phyloP scores from a whole-genome alignment of 2,113 vertebrate genomes.

The Hippocampus guttulatus region DNA sequence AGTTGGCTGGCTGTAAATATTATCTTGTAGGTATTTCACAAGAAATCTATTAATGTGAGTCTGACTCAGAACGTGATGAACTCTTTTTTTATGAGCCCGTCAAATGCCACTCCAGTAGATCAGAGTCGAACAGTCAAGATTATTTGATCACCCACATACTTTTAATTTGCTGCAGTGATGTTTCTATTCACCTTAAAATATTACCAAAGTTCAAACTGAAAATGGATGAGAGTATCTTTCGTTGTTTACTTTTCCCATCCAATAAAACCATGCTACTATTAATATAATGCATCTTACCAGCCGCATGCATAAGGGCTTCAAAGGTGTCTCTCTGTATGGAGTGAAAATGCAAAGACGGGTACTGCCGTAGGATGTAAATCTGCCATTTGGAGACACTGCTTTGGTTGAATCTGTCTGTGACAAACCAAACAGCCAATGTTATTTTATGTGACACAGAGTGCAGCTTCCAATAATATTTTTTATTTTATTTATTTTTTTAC shows the following conservation, averaged over 20 bases:
- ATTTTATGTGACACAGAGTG: not conserved
- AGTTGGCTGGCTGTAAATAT: no score
- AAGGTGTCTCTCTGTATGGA: not conserved
- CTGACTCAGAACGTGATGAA: no score
- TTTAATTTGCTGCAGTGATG: no score
- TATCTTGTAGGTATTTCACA: no score
- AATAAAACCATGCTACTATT: not conserved
- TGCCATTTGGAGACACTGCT: conserved; percentile 5
- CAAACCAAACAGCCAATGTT: not conserved
- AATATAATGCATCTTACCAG: conserved; percentile 6
- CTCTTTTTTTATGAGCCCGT: no score
- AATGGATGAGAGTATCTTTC: not conserved
- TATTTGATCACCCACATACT: no score
- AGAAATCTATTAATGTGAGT: no score
- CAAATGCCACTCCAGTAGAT: no score
- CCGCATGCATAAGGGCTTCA: not conserved
- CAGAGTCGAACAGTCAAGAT: no score
- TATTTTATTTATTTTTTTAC: not conserved
- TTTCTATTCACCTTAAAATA: no score
- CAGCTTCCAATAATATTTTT: not conserved
- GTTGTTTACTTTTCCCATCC: conserved; percentile 3
- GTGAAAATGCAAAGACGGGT: conserved; percentile 9
- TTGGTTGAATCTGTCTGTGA: conserved; percentile 13
- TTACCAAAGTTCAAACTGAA: not conserved
- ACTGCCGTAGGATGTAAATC: conserved; percentile 24